Evolutionary conservation across 1,140 invertebrate species (phyloP).

Genomic region (Bradynema listronoti): DNA sequence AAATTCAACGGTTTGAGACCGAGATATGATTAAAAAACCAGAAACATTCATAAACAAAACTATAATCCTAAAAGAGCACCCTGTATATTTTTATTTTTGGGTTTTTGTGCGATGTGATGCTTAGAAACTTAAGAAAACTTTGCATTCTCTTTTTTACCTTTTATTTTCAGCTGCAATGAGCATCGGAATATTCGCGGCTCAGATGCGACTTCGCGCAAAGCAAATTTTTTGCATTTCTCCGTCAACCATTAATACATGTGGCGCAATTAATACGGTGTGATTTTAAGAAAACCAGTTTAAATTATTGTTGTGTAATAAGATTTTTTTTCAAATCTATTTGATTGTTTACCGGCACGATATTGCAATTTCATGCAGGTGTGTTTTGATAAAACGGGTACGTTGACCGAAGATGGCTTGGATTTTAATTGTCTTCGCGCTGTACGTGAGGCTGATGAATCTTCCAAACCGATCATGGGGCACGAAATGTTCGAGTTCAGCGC

Average conservation of each 20-base stretch:
- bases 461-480: slow-evolving; percentile 33
- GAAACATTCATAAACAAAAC: too few relatives aligned
- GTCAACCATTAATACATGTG: slow-evolving; percentile 79
- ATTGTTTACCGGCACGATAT: too few relatives aligned
- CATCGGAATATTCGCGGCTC: slow-evolving; percentile 75
- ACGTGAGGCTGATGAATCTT: slow-evolving; percentile 3
- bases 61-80: too few relatives aligned
- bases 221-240: slow-evolving; percentile 86
- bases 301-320: not conserved
- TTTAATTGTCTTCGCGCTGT: slow-evolving; percentile 73
- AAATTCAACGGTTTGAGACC: too few relatives aligned
- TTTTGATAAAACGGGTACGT: slow-evolving; percentile 93
- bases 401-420: slow-evolving; percentile 86
- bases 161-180: slow-evolving; percentile 73
- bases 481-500: slow-evolving; percentile 42
- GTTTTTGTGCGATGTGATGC: not conserved
- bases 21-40: too few relatives aligned
- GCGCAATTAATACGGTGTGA: slow-evolving; percentile 82
- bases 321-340: too few relatives aligned
- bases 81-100: too few relatives aligned
- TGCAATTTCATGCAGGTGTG: slow-evolving; percentile 49
- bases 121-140: too few relatives aligned
- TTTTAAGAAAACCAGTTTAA: not conserved
- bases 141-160: too few relatives aligned
- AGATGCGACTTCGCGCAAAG: slow-evolving; percentile 70